Evolutionary conservation across 2,797 vertebrate genomes (phyloP).

Genomic region (Neosilurus hyrtlii): DNA sequence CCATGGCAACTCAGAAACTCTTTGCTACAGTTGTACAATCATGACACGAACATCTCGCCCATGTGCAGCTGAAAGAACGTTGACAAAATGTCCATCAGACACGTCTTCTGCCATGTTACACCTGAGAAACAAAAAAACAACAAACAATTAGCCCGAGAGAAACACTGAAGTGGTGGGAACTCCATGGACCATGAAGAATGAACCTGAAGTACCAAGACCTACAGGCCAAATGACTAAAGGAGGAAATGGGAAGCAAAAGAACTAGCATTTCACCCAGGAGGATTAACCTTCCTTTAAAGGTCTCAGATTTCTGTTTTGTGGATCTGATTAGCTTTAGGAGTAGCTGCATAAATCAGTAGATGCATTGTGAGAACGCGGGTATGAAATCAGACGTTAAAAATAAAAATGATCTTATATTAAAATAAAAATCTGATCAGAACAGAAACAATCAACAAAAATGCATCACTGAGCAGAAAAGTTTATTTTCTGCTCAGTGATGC

Average conservation of each 20-base stretch:
- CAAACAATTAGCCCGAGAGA: not conserved
- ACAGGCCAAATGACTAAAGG: not conserved
- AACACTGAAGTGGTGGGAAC: not conserved
- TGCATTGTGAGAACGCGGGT: too few relatives aligned
- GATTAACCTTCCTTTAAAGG: not conserved
- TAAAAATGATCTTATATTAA: too few relatives aligned
- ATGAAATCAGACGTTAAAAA: too few relatives aligned
- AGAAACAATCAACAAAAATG: not conserved
- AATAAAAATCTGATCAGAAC: not conserved
- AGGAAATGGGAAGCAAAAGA: too few relatives aligned
- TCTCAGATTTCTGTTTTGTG: not conserved
- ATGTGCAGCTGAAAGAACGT: not conserved
- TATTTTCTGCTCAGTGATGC: too few relatives aligned
- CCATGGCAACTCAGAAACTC: conserved; percentile 69
- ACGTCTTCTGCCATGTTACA: conserved; percentile 38
- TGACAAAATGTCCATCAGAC: not conserved
- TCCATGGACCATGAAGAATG: not conserved
- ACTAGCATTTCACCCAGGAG: too few relatives aligned
- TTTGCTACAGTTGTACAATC: conserved; percentile 24
- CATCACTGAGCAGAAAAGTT: too few relatives aligned
- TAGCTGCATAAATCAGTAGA: too few relatives aligned
- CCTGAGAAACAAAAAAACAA: conserved; percentile 34
- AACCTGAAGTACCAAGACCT: not conserved
- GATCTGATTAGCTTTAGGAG: not conserved
- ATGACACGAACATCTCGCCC: conserved; percentile 15